phyloP scores from a whole-genome alignment of 2,797 vertebrate species.

The Lerista edwardsae region DNA sequence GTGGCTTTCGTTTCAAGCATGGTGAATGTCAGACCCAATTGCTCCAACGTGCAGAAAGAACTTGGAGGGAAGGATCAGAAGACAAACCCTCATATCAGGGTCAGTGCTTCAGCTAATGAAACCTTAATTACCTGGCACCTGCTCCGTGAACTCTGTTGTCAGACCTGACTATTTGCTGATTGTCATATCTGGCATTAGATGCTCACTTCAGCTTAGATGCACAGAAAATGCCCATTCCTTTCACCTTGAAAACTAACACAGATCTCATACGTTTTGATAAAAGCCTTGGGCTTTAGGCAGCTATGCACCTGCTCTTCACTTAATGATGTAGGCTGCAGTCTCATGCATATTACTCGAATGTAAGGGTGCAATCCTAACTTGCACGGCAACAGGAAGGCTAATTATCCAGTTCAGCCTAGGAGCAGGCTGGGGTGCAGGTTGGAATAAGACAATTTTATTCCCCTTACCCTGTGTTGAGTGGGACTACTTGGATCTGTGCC shows the following conservation, averaged over 20 bases:
- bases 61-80: not conserved
- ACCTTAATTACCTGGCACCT: slow-evolving; percentile 13
- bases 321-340: no score
- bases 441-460: no score
- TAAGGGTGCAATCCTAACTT: no score
- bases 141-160: not conserved
- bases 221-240: not conserved
- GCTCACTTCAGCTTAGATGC: not conserved
- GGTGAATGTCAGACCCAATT: not conserved
- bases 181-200: not conserved
- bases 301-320: no score
- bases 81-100: not conserved
- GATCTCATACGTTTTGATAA: not conserved
- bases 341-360: no score
- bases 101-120: not conserved
- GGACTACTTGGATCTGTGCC: no score
- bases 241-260: not conserved
- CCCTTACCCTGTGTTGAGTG: no score
- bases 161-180: not conserved
- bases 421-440: no score
- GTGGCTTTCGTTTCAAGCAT: slow-evolving; percentile 1
- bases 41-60: not conserved
- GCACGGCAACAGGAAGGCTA: no score
- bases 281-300: no score
- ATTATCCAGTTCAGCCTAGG: no score